Percentiles rank a stretch among this genome's conserved stretches.
Conservation (phyloP, 2,113 vertebrate genomes). For the Rhombomys opimus region DNA sequence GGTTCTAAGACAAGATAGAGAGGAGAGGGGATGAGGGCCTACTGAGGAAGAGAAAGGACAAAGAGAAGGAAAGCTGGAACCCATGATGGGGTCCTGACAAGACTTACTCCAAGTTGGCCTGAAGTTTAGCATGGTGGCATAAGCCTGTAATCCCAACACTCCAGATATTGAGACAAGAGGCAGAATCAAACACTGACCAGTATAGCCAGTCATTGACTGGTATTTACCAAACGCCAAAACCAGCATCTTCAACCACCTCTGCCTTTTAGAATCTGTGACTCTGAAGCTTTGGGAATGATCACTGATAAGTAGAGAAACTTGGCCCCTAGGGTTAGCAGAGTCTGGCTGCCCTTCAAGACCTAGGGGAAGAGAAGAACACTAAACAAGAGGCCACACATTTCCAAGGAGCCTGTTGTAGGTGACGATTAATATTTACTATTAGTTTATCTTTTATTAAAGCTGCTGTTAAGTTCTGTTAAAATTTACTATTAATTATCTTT, state of each 20-base stretch:
- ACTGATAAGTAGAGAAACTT: background rate
- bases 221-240: background rate
- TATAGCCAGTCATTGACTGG: rapidly evolving
- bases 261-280: background rate
- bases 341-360: background rate
- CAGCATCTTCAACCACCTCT: rapidly evolving
- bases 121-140: background rate
- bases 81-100: rapidly evolving
- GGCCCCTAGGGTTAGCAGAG: background rate
- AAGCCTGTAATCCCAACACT: background rate
- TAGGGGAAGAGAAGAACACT: background rate
- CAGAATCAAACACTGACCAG: background rate
- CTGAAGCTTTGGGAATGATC: background rate
- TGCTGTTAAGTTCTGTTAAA: too few relatives aligned
- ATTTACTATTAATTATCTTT: too few relatives aligned
- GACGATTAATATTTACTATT: too few relatives aligned
- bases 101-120: too few relatives aligned
- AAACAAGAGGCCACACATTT: background rate
- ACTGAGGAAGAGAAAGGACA: too few relatives aligned
- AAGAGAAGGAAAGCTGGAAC: background rate
- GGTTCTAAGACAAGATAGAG: background rate
- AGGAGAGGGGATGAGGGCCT: too few relatives aligned
- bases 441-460: too few relatives aligned
- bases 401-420: too few relatives aligned
- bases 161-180: background rate